phyloP scores from a whole-genome alignment of 2,113 vertebrate species.

The Lepisosteus oculatus region DNA sequence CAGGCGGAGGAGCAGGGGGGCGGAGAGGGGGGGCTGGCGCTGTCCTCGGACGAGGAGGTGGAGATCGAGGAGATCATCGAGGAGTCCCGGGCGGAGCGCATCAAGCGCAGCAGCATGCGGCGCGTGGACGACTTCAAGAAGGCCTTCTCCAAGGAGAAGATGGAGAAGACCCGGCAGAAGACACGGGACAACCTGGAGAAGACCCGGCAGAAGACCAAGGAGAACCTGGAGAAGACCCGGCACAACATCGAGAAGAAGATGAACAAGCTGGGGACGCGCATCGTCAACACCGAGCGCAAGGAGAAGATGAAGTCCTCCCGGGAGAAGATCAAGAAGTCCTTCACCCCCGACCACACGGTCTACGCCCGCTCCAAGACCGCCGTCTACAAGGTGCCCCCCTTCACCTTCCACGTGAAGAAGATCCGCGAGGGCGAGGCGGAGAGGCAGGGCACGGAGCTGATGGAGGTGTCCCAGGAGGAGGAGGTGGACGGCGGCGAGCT shows the following conservation, averaged over 20 bases:
- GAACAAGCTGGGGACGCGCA: conserved; percentile 86
- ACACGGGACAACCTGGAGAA: conserved; percentile 83
- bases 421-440: conserved; percentile 86
- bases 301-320: conserved; percentile 87
- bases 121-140: conserved; percentile 94
- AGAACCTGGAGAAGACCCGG: conserved; percentile 92
- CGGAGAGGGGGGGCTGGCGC: conserved; percentile 68
- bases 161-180: conserved; percentile 81
- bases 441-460: conserved; percentile 81
- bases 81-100: conserved; percentile 87
- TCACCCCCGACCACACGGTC: conserved; percentile 82
- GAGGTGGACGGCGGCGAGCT: conserved; percentile 76
- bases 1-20: conserved; percentile 52
- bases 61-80: conserved; percentile 91
- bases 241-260: conserved; percentile 91
- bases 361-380: conserved; percentile 86
- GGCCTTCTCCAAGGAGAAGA: conserved; percentile 93
- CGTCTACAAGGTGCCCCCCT: conserved; percentile 93
- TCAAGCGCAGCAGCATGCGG: conserved; percentile 85
- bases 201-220: conserved; percentile 85
- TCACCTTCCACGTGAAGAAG: conserved; percentile 98
- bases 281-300: conserved; percentile 82
- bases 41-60: conserved; percentile 88
- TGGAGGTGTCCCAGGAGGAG: conserved; percentile 70
- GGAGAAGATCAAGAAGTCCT: conserved; percentile 91